Evolutionary conservation across 2,888 invertebrate species (phyloP).

Genomic region (Pterostichus madidus): DNA sequence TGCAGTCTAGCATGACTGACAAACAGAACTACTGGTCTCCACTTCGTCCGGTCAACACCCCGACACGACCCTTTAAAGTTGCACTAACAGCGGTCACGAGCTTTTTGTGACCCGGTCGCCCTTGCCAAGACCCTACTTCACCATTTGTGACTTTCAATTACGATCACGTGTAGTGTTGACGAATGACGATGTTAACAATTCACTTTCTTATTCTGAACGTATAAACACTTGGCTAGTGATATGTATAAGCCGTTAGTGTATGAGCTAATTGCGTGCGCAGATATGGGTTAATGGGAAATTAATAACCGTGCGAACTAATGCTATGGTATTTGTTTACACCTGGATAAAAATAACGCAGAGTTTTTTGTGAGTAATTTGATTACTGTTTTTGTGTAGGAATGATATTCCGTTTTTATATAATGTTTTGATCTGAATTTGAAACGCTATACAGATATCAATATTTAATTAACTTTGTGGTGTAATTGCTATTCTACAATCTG

Average conservation of each 20-base stretch:
- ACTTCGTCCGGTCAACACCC: neutral
- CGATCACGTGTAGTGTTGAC: neutral
- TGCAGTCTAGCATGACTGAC: neutral
- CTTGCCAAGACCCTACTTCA: neutral
- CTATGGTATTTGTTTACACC: conserved; percentile 2
- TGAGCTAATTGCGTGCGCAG: conserved; percentile 16
- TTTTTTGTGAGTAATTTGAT: conserved; percentile 24
- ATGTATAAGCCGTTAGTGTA: neutral
- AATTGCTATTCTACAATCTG: neutral
- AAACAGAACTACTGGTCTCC: neutral
- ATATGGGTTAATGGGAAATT: conserved; percentile 53
- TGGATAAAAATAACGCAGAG: conserved; percentile 6
- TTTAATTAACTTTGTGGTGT: neutral
- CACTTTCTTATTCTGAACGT: conserved; percentile 9
- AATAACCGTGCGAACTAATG: conserved; percentile 52
- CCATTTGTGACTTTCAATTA: neutral
- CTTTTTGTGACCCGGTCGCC: conserved; percentile 10
- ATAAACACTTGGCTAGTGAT: neutral
- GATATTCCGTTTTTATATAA: neutral
- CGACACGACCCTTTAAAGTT: conserved; percentile 16
- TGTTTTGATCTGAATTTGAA: neutral
- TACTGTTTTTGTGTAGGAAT: neutral
- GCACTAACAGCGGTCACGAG: conserved; percentile 42
- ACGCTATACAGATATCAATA: neutral
- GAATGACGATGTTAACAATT: neutral